These are phyloP conservation scores for Drosophila burlai DNA, from an alignment of 1,140 invertebrate species.

Conservation along the genomic window DNA sequence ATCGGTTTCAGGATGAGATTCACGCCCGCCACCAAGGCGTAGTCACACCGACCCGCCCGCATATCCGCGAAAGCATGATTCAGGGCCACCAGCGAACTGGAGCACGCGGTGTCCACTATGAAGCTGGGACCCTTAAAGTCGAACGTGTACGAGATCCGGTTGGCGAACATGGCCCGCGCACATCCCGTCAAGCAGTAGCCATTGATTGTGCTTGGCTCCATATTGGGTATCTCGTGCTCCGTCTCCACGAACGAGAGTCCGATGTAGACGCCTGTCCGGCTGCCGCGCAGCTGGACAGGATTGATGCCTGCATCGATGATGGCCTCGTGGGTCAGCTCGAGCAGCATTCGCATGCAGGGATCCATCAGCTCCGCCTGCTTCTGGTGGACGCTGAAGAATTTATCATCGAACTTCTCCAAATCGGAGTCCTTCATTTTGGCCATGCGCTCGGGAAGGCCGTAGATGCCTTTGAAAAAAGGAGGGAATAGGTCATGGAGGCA, in stretches of 20 bases:
- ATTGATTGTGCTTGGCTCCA: constrained; percentile 91
- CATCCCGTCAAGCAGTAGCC: constrained; percentile 98
- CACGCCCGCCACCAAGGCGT: constrained; percentile 96
- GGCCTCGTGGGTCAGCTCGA: constrained; percentile 97
- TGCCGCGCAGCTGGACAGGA: constrained; percentile 91
- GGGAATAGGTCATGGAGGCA: neutral
- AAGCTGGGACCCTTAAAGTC: constrained; percentile 96
- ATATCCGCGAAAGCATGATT: constrained; percentile 94
- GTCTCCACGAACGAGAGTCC: constrained; percentile 95
- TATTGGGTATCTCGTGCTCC: constrained; percentile 91
- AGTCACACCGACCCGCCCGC: constrained; percentile 94
- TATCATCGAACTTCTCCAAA: constrained; percentile 93
- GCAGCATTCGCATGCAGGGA: constrained; percentile 95
- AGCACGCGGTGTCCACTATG: constrained; percentile 97
- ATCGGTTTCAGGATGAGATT: constrained; percentile 95
- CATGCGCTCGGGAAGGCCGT: constrained; percentile 93
- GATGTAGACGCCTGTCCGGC: constrained; percentile 95
- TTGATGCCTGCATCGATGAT: constrained; percentile 97
- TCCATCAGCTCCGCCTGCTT: constrained; percentile 98
- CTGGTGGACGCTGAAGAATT: constrained; percentile 96
- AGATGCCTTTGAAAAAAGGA: constrained; percentile 85
- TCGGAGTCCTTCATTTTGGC: constrained; percentile 98
- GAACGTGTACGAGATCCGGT: constrained; percentile 97
- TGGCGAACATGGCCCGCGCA: constrained; percentile 97
- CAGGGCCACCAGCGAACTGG: constrained; percentile 95